A percentile compares a stretch with the other conserved stretches of the same genome.
These are phyloP conservation scores for Acinonyx jubatus DNA, from an alignment of 2,113 vertebrate species.

Conservation along the genomic window DNA sequence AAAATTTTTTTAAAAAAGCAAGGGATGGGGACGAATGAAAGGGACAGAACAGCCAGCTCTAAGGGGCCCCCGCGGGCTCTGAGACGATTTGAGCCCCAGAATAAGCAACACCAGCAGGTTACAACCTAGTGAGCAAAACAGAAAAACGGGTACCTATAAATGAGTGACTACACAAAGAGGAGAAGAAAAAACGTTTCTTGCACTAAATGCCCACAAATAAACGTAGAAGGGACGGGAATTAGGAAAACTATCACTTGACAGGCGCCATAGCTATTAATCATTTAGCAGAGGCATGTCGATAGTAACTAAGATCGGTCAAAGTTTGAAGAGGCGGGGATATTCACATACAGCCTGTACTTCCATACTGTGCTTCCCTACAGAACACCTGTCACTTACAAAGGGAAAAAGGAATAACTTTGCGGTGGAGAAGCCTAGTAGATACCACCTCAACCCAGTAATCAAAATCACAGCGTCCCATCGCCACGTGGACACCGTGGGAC, in stretches of 20 bases:
- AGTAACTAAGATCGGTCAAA: background rate
- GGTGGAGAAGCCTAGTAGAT: background rate
- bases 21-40: background rate
- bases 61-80: background rate
- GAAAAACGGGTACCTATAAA: background rate
- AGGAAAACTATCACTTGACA: background rate
- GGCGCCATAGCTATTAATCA: background rate
- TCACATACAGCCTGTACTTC: no score
- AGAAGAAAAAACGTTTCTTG: background rate
- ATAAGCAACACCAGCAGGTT: background rate
- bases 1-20: no score
- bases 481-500: background rate
- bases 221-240: background rate
- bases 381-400: background rate
- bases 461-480: background rate
- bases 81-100: background rate
- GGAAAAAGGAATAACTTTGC: background rate
- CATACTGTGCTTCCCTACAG: background rate
- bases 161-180: background rate
- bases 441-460: background rate
- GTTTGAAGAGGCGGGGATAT: background rate
- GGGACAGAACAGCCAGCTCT: background rate
- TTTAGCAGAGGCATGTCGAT: background rate
- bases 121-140: background rate
- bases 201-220: background rate